phyloP scores from a whole-genome alignment of 2,797 vertebrate genomes.

The Setipinna tenuifilis region DNA sequence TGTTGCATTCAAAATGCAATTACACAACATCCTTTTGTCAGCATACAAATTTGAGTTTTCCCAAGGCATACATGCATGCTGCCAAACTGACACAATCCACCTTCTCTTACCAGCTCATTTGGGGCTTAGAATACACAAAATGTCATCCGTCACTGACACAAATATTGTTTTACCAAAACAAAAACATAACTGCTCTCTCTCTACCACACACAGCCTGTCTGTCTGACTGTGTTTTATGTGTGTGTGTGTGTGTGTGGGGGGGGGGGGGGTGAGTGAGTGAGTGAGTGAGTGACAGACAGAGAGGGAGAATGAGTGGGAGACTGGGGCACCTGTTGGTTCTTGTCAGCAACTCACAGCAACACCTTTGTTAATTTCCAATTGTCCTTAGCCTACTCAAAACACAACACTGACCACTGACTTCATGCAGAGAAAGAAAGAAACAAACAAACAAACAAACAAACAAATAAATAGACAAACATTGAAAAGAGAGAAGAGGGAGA shows the following conservation, averaged over 20 bases:
- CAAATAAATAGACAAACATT: neutral
- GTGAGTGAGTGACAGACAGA: no score
- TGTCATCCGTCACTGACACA: slow-evolving; percentile 49
- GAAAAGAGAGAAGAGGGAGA: neutral
- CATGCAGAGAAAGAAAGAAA: neutral
- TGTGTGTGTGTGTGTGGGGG: no score
- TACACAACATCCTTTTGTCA: slow-evolving; percentile 15
- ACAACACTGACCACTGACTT: slow-evolving; percentile 57
- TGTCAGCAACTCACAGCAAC: slow-evolving; percentile 63
- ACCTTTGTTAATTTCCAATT: slow-evolving; percentile 75
- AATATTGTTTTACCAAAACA: neutral
- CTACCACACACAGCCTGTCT: neutral
- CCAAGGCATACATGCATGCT: neutral
- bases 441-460: neutral
- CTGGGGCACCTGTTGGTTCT: slow-evolving; percentile 66
- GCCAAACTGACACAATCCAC: neutral
- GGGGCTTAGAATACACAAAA: slow-evolving; percentile 58
- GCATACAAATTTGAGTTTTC: slow-evolving; percentile 1
- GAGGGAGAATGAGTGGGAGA: neutral
- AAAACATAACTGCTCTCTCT: neutral
- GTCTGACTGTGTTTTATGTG: no score
- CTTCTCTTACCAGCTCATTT: neutral
- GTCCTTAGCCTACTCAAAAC: slow-evolving; percentile 67
- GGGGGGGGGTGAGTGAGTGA: no score
- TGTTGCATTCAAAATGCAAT: slow-evolving; percentile 11